Evolutionary conservation across 2,113 vertebrate genomes (phyloP).

Genomic region (Tringa solitaria): DNA sequence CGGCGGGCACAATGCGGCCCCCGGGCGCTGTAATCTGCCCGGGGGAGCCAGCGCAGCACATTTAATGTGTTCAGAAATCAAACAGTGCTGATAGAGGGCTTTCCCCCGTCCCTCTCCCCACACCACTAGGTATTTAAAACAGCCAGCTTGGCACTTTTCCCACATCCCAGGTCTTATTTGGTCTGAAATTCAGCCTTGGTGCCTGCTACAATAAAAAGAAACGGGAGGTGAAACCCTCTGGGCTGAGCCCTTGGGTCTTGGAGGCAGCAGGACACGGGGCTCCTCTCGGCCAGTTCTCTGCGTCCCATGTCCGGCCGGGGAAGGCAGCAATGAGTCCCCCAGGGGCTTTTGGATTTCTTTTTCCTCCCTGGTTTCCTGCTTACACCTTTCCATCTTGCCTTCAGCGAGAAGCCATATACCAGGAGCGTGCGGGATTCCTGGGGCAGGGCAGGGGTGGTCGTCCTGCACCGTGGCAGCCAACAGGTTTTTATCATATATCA

Average conservation of each 20-base stretch:
- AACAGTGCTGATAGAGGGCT: conserved; percentile 61
- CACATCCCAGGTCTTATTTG: neutral
- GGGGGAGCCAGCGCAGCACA: conserved; percentile 59
- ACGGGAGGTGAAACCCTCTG: neutral
- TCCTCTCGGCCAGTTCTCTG: neutral
- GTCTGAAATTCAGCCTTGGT: neutral
- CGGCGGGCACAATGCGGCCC: conserved; percentile 18
- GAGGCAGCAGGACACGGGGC: neutral
- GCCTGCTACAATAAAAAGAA: neutral
- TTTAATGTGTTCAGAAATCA: neutral
- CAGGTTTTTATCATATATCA: rapidly evolving
- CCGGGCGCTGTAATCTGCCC: neutral
- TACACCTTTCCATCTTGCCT: neutral
- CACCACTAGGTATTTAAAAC: neutral
- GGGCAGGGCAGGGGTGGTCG: neutral
- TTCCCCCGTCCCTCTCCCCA: neutral
- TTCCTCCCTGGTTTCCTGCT: neutral
- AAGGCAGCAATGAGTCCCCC: neutral
- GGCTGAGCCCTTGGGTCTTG: neutral
- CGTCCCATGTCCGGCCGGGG: neutral
- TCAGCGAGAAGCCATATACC: neutral
- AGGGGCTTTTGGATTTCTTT: neutral
- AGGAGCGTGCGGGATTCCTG: neutral
- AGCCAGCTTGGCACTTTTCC: conserved; percentile 30
- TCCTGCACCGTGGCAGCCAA: rapidly evolving